These are phyloP conservation scores for Siniperca scherzeri DNA, from an alignment of 2,797 vertebrate species.

Conservation along the genomic window DNA sequence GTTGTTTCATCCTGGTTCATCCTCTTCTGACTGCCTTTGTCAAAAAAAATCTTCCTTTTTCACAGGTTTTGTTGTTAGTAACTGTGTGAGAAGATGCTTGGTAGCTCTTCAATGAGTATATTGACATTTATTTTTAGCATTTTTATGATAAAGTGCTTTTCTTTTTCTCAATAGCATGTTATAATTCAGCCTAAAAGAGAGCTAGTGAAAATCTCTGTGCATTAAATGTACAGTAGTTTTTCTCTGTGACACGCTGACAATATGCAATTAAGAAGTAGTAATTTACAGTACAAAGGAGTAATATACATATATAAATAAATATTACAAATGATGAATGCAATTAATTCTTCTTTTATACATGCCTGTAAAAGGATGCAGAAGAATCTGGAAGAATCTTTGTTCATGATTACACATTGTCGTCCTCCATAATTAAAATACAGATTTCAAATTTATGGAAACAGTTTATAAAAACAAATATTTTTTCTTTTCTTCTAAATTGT, in stretches of 20 bases:
- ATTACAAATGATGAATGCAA: not conserved
- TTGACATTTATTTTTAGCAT: not conserved
- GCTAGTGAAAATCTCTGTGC: not conserved
- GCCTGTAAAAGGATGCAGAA: not conserved
- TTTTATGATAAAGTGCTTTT: not conserved
- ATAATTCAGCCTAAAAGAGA: not conserved
- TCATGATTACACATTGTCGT: not conserved
- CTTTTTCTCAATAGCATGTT: not conserved
- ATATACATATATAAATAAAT: not conserved
- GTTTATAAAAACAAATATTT: not conserved
- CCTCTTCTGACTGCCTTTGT: not conserved
- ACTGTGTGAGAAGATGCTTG: not conserved
- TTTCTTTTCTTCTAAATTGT: not conserved
- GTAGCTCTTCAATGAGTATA: not conserved
- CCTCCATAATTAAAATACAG: not conserved
- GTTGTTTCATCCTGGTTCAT: not conserved
- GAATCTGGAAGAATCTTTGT: not conserved
- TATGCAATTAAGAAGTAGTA: not conserved
- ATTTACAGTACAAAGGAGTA: not conserved
- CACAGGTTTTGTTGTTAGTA: not conserved
- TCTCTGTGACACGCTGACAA: not conserved
- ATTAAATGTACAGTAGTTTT: not conserved
- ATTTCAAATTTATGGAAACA: not conserved
- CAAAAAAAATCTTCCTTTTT: not conserved
- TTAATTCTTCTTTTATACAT: not conserved